Percentiles rank a stretch among this genome's conserved stretches.
Conservation (phyloP, 2,888 invertebrate species). For the Hymenopus coronatus region DNA sequence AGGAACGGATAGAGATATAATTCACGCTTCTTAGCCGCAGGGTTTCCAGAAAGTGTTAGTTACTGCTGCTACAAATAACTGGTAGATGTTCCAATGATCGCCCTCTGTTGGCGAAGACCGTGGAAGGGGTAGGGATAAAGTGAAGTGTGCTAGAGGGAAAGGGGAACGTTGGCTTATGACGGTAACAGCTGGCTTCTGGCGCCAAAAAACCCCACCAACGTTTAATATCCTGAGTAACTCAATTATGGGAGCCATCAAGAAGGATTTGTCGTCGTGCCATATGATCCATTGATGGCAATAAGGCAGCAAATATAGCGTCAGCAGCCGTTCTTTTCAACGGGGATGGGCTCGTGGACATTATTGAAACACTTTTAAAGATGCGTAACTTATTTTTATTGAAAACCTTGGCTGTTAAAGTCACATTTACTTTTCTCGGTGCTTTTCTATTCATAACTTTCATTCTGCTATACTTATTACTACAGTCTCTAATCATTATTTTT, state of each 20-base stretch:
- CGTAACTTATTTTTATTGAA: not conserved
- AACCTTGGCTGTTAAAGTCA: not conserved
- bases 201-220: slow-evolving; percentile 29
- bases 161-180: slow-evolving; percentile 25
- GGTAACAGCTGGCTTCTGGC: slow-evolving; percentile 25
- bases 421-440: not conserved
- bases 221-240: slow-evolving; percentile 31
- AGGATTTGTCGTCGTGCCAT: slow-evolving; percentile 29
- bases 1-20: not conserved
- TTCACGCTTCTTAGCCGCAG: not conserved
- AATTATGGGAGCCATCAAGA: slow-evolving; percentile 29
- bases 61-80: not conserved
- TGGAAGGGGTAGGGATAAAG: not conserved
- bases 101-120: not conserved
- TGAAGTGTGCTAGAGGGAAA: slow-evolving; percentile 2
- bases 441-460: not conserved
- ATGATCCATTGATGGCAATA: slow-evolving; percentile 30
- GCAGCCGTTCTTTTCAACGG: no score
- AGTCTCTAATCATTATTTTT: no score
- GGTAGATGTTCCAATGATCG: not conserved
- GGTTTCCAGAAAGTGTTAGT: not conserved
- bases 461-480: no score
- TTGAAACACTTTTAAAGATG: not conserved
- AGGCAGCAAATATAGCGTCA: slow-evolving; percentile 21
- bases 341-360: not conserved